These are phyloP conservation scores for Australoheros facetus DNA, from an alignment of 2,797 vertebrate genomes.

Conservation along the genomic window DNA sequence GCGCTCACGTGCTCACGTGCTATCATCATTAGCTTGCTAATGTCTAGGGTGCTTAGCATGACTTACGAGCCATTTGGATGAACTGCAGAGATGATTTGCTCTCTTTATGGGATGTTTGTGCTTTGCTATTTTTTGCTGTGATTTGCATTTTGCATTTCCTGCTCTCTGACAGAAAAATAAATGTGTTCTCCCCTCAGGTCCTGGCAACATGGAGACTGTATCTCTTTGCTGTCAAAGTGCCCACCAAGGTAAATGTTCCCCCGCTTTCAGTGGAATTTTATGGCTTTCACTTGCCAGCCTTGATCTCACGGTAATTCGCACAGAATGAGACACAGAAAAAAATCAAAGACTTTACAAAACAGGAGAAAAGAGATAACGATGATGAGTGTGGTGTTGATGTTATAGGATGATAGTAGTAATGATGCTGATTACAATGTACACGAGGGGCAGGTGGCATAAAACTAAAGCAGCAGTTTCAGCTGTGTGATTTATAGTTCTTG, in stretches of 20 bases:
- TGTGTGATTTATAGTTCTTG: constrained; percentile 16
- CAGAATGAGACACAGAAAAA: constrained; percentile 32
- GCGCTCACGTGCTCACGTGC: not conserved
- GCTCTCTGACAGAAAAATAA: constrained; percentile 71
- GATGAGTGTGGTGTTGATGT: constrained; percentile 42
- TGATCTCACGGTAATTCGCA: constrained; percentile 59
- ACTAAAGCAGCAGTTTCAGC: constrained; percentile 5
- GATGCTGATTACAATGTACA: constrained; percentile 23
- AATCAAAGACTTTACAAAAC: constrained; percentile 23
- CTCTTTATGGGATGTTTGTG: constrained; percentile 63
- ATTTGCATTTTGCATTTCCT: constrained; percentile 73
- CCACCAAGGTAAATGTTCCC: constrained; percentile 86
- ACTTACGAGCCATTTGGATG: constrained; percentile 56
- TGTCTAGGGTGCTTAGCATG: constrained; percentile 64
- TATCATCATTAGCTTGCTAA: constrained; percentile 62
- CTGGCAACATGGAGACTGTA: constrained; percentile 91
- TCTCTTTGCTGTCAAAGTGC: constrained; percentile 89
- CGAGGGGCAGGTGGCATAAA: constrained; percentile 15
- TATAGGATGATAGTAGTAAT: constrained; percentile 28
- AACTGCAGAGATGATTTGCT: constrained; percentile 63
- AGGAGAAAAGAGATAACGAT: constrained; percentile 35
- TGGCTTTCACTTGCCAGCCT: constrained; percentile 57
- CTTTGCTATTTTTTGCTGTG: constrained; percentile 61
- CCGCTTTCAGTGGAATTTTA: constrained; percentile 54
- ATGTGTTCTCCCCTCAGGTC: constrained; percentile 81